Percentiles rank a stretch among this genome's conserved stretches.
Evolutionary conservation across 2,113 vertebrate species (phyloP).

Genomic region (Actenoides hombroni): DNA sequence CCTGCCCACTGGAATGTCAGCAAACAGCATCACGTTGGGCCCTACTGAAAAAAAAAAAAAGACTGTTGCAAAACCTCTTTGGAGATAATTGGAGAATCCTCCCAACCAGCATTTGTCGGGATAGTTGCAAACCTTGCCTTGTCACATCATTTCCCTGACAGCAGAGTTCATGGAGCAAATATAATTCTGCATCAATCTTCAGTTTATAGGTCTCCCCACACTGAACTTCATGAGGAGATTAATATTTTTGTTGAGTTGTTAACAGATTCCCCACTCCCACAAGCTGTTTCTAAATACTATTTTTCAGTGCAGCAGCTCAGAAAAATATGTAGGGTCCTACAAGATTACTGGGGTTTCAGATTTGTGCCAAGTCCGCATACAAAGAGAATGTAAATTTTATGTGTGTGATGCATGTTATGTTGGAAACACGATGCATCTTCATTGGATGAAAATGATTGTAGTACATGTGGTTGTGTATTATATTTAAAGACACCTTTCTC

Average conservation of each 20-base stretch:
- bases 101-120: neutral
- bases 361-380: neutral
- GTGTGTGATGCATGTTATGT: conserved; percentile 44
- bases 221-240: neutral
- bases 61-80: neutral
- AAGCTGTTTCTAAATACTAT: neutral
- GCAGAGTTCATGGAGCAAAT: neutral
- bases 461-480: neutral
- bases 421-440: conserved; percentile 28
- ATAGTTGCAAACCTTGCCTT: neutral
- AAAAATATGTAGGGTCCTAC: neutral
- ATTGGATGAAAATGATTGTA: conserved; percentile 23
- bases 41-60: neutral
- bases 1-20: neutral
- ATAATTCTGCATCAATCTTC: neutral
- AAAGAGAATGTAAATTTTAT: conserved; percentile 29
- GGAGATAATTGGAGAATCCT: neutral
- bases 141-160: neutral
- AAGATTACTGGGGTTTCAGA: neutral
- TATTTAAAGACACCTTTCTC: neutral
- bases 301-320: neutral
- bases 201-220: neutral
- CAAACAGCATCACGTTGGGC: neutral
- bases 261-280: neutral
- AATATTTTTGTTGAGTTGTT: conserved; percentile 16